Percentiles rank a stretch among this genome's conserved stretches.
Evolutionary conservation across 2,797 vertebrate species (phyloP).

Genomic region (Galaxias olidus): DNA sequence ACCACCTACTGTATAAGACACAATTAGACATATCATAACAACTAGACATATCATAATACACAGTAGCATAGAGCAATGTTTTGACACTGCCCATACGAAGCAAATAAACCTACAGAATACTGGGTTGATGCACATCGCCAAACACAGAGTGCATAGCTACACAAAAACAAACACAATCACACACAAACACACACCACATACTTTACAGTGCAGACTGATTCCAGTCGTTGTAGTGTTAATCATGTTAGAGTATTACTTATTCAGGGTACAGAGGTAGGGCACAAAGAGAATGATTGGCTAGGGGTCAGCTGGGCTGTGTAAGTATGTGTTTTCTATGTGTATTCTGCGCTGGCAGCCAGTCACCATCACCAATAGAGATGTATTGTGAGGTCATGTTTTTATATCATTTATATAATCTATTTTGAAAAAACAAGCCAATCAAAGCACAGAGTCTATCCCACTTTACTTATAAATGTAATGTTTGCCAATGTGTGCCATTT

Average conservation of each 20-base stretch:
- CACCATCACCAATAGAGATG: constrained; percentile 17
- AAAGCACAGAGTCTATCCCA: too few species aligned
- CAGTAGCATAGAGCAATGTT: too few species aligned
- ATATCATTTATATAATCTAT: too few species aligned
- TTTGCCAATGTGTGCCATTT: neutral
- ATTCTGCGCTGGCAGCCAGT: constrained; percentile 25
- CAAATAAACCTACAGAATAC: too few species aligned
- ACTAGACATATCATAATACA: too few species aligned
- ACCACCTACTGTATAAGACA: neutral
- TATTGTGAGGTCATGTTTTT: neutral
- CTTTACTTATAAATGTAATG: too few species aligned
- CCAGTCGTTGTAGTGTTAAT: neutral
- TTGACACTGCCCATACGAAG: too few species aligned
- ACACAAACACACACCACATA: neutral
- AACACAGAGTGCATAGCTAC: too few species aligned
- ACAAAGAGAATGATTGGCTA: constrained; percentile 6
- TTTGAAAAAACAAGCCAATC: too few species aligned
- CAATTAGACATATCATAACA: too few species aligned
- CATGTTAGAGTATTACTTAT: neutral
- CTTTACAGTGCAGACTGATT: neutral
- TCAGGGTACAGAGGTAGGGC: neutral
- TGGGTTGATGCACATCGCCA: too few species aligned
- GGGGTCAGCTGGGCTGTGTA: neutral
- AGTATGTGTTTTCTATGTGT: constrained; percentile 1
- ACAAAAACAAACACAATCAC: neutral